phyloP scores from a whole-genome alignment of 2,888 invertebrate genomes.

The Ennomos quercinarius region DNA sequence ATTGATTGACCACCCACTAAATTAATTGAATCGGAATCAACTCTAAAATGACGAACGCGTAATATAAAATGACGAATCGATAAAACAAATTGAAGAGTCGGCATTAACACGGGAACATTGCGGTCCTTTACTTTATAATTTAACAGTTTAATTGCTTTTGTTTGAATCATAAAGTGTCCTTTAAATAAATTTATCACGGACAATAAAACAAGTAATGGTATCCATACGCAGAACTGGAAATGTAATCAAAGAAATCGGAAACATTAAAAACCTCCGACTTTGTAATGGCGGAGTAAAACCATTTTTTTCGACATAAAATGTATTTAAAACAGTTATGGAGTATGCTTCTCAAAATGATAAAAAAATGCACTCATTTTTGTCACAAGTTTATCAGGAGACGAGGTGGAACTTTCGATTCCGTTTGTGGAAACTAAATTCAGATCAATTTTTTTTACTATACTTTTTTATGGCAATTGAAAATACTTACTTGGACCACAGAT shows the following conservation, averaged over 20 bases:
- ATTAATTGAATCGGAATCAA: conserved; percentile 6
- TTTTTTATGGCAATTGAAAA: background rate
- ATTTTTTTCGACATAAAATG: conserved; percentile 4
- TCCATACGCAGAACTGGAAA: conserved; percentile 27
- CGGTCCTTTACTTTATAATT: conserved; percentile 15
- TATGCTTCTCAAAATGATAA: conserved; percentile 9
- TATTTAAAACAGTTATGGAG: conserved; percentile 9
- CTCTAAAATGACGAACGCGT: conserved; percentile 12
- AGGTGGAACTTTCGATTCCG: background rate
- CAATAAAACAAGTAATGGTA: conserved; percentile 24
- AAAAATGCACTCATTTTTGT: conserved; percentile 1
- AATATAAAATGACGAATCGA: conserved; percentile 6
- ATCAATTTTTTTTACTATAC: conserved; percentile 4
- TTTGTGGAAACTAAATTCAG: conserved; percentile 3
- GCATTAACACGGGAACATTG: conserved; percentile 4
- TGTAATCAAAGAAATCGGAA: conserved; percentile 35
- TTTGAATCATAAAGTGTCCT: conserved; percentile 25
- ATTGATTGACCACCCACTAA: conserved; percentile 2
- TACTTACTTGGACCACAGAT: no score
- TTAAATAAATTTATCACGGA: conserved; percentile 27
- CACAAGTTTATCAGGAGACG: conserved; percentile 1
- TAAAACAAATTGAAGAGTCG: background rate
- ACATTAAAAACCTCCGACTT: conserved; percentile 41
- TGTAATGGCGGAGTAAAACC: conserved; percentile 21
- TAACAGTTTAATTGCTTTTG: conserved; percentile 21